Evolutionary conservation across 35 echinoderm and acorn worm species (phyloP), one percentile per base, ranked within the genome.

Genomic region (Ophioderma brevispina): DNA sequence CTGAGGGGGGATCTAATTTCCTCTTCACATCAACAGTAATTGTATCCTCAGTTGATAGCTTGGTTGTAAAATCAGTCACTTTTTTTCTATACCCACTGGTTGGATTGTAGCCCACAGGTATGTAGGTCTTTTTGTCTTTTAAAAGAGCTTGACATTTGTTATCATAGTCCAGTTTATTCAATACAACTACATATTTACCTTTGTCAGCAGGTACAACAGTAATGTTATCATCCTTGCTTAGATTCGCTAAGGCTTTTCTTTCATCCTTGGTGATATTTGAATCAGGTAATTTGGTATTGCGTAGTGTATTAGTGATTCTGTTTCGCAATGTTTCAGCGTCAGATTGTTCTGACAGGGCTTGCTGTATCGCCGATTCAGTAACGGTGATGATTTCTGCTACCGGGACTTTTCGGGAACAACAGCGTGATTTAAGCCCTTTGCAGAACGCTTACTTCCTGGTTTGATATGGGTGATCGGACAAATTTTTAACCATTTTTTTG

Each of bases 81-180:
- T 35, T 38, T 31, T 81, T 81, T 35, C 80, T 81, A 31, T 81
- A 81, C 23, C 80, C 80, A 81, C 35, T 81, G 14, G 80, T 81
- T 38, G 80, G 80, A 41, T 81, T 81, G 35, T 81, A 36, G 23
- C 31, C 31, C 35, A 81, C 35, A 21, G 18, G 33, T 40, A 36
- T 81, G 80, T 81, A 81, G 10, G 80, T 81, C 38, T 81, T 81
- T 14, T 21, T 14, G 31, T 81, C 14, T 38, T 41, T 81, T 31
- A 81, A 40, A 21, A 81, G 38, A 35, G 15, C 15, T 41, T 81
- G 14, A 35, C 80, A 81, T 41, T 81, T 81, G 38, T 31, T 81
- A 25, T 35, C 23, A 35, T 81, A 81, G 38, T 81, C 80, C 11
- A 4, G 23, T 31, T 81, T 52, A 52, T 52, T 52, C 46, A 52